These are phyloP conservation scores for Diplosoma virens DNA, from an alignment of 23 tunicate species.

Conservation along the genomic window DNA sequence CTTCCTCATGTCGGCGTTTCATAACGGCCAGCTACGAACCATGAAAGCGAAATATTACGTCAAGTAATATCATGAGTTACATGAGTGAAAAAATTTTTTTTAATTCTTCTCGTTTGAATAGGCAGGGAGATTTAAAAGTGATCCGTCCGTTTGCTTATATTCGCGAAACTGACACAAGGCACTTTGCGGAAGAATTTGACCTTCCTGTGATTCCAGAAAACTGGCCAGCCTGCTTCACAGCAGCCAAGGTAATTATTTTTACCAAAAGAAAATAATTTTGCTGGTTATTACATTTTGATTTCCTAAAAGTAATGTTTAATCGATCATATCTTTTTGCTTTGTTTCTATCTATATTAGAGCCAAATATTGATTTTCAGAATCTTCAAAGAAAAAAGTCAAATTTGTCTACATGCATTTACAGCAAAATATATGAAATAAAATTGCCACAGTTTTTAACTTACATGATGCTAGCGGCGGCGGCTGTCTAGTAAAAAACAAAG, in stretches of 20 bases:
- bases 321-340: no score
- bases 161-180: slow-evolving; percentile 89
- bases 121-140: slow-evolving; percentile 90
- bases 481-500: no score
- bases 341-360: no score
- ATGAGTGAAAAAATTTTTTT: background rate
- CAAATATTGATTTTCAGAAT: no score
- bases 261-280: background rate
- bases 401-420: no score
- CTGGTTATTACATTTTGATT: background rate
- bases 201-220: slow-evolving; percentile 99
- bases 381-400: no score
- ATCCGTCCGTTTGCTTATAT: slow-evolving; percentile 93
- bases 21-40: slow-evolving; percentile 85
- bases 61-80: slow-evolving; percentile 23
- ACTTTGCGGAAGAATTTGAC: slow-evolving; percentile 79
- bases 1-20: slow-evolving; percentile 96
- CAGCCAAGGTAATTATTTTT: slow-evolving; percentile 59
- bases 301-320: background rate
- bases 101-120: background rate
- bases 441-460: no score
- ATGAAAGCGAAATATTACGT: slow-evolving; percentile 96
- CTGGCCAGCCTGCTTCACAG: slow-evolving; percentile 98
- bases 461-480: no score
- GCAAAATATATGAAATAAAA: no score